Conservation (phyloP, 1,140 invertebrate genomes). For the Conopomorpha cramerella region DNA sequence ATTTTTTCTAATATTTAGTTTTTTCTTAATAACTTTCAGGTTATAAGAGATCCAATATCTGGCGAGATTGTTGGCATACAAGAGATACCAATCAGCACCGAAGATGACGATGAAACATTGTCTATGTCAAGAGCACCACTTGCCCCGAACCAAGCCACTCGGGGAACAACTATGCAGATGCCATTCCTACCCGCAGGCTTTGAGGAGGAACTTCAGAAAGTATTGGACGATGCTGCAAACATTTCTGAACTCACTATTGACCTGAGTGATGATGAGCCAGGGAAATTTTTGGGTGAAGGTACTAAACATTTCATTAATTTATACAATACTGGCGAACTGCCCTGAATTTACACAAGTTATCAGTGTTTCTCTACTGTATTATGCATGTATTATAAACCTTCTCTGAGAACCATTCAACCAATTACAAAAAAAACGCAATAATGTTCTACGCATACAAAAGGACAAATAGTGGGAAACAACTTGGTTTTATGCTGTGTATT, state of each 20-base stretch:
- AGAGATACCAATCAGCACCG: constrained; percentile 34
- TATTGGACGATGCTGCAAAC: constrained; percentile 23
- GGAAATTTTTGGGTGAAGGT: constrained; percentile 56
- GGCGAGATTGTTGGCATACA: constrained; percentile 43
- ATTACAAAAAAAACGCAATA: too few relatives aligned
- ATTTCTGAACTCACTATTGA: constrained; percentile 22
- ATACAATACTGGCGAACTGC: too few relatives aligned
- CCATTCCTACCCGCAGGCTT: constrained; percentile 55
- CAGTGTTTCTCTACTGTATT: not conserved
- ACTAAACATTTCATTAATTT: constrained; percentile 5
- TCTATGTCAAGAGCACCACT: constrained; percentile 52
- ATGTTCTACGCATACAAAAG: too few relatives aligned
- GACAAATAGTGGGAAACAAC: too few relatives aligned
- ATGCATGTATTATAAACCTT: too few relatives aligned
- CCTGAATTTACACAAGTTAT: not conserved
- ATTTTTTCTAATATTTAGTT: too few relatives aligned
- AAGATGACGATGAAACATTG: constrained; percentile 42
- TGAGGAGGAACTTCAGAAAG: constrained; percentile 39
- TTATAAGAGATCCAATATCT: constrained; percentile 32
- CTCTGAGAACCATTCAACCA: too few relatives aligned
- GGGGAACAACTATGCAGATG: constrained; percentile 41
- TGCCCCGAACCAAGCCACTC: constrained; percentile 40
- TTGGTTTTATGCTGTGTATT: too few relatives aligned
- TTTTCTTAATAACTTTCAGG: too few relatives aligned
- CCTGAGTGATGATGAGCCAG: constrained; percentile 30